Conservation (phyloP, 2,113 vertebrate species). For the Clinocottus analis region DNA sequence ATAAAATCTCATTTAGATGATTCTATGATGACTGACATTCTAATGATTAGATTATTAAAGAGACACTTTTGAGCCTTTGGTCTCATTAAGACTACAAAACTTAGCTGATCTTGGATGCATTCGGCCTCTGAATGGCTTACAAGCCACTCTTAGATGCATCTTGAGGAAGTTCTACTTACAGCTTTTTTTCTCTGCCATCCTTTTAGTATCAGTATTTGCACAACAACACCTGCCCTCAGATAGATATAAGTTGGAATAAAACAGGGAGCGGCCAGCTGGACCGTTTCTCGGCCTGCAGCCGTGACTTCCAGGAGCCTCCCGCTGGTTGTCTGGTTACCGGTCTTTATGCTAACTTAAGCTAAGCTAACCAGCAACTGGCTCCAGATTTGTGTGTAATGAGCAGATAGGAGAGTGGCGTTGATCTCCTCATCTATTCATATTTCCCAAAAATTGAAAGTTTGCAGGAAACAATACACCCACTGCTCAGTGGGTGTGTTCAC, state of each 20-base stretch:
- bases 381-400: not conserved
- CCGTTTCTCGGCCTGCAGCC: not conserved
- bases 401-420: not conserved
- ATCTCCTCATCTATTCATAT: not conserved
- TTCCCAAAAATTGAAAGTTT: not conserved
- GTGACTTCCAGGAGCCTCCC: not conserved
- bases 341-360: constrained; percentile 7
- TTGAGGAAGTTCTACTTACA: not conserved
- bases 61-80: not conserved
- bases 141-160: not conserved
- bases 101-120: not conserved
- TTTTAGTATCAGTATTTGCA: no score
- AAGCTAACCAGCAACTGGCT: not conserved
- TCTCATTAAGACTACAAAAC: not conserved
- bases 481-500: not conserved
- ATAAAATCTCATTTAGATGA: not conserved
- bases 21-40: not conserved
- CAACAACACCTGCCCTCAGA: no score
- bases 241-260: not conserved
- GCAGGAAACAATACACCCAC: not conserved
- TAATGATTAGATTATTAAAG: not conserved
- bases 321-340: not conserved
- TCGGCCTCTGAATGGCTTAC: not conserved
- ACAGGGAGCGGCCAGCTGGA: not conserved
- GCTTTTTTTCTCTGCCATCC: no score